Evolutionary conservation across 2,797 vertebrate genomes (phyloP), one percentile per base, ranked within the genome.

Genomic region (Melanotaenia parkinsoni): DNA sequence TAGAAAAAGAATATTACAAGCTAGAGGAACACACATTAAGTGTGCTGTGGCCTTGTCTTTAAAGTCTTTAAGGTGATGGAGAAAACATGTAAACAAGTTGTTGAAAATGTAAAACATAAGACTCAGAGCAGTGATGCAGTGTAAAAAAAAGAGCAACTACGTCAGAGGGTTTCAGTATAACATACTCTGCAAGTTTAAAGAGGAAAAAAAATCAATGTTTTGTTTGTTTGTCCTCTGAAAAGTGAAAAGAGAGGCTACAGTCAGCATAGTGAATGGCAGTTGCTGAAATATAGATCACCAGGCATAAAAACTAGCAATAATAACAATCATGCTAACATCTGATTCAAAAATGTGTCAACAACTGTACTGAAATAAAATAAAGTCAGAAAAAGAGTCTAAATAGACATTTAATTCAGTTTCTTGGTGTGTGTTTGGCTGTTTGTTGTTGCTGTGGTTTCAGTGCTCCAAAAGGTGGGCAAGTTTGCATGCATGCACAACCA

Each of bases 81-180:
- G 43, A 64, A 32, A 72, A 54, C 60, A 50, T 76, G 54, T 30
- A 77, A 85, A 74, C 56, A 83, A 54, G n/a, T 65, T 53, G 64
- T 51, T 33, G 0, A 24, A 57, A 47, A 58, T 74, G 54, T 47
- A 60, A 61, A 76, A 75, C 37, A 58, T 8, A 43, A 45, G 5
- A 20, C 7, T 20, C 18, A 12, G 13, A 7, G 53, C 24, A 43
- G 24, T 30, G 63, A 69, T 51, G 62, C 64, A 76, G 56, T 40
- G 28, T 22, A 10, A 59, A 38, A 67, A 67, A 24, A 60, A 33
- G 10, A 24, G 37, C 22, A 33, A 33, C 7, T 8, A 26, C 1
- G 1, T 40, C 26, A 74, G 8, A 14, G 14, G 50, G 37, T 26
- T 67, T 53, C 6, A 3, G 7, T 24, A 3, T 38, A 3, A 67